Evolutionary conservation across 2,797 vertebrate genomes (phyloP).

Genomic region (Rhynchonycteris naso): DNA sequence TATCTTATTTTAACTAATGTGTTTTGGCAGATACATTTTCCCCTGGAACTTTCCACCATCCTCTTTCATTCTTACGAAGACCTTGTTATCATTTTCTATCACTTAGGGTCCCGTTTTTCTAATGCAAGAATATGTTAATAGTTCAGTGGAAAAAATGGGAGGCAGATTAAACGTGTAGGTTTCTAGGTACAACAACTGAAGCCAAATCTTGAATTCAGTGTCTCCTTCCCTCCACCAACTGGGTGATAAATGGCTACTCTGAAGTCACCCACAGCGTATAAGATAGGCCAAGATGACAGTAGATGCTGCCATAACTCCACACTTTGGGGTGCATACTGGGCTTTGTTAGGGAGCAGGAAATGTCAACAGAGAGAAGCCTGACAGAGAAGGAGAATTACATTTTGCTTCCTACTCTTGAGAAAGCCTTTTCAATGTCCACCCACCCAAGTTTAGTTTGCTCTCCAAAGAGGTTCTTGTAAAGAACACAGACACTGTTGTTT

Average conservation of each 20-base stretch:
- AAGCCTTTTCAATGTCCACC: constrained; percentile 62
- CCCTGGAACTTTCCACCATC: background rate
- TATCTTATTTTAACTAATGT: background rate
- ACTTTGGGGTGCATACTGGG: background rate
- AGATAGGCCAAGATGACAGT: fast-evolving
- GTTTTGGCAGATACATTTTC: background rate
- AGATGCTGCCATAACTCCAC: background rate
- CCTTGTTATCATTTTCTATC: background rate
- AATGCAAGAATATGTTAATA: background rate
- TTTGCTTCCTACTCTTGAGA: constrained; percentile 67
- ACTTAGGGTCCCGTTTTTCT: background rate
- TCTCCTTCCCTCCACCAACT: background rate
- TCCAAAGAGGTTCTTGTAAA: constrained; percentile 47
- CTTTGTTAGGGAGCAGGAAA: constrained; percentile 39
- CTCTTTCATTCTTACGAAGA: background rate
- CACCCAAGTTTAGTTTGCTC: constrained; percentile 69
- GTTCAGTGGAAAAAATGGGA: background rate
- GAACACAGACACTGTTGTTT: constrained; percentile 73
- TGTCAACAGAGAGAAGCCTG: background rate
- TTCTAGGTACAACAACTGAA: background rate
- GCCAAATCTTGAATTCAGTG: background rate
- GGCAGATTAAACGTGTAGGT: background rate
- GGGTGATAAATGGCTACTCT: background rate
- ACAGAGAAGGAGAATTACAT: constrained; percentile 26
- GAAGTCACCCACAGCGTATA: background rate